These are phyloP conservation scores for Microplitis demolitor DNA, from an alignment of 1,140 invertebrate genomes.

Conservation along the genomic window DNA sequence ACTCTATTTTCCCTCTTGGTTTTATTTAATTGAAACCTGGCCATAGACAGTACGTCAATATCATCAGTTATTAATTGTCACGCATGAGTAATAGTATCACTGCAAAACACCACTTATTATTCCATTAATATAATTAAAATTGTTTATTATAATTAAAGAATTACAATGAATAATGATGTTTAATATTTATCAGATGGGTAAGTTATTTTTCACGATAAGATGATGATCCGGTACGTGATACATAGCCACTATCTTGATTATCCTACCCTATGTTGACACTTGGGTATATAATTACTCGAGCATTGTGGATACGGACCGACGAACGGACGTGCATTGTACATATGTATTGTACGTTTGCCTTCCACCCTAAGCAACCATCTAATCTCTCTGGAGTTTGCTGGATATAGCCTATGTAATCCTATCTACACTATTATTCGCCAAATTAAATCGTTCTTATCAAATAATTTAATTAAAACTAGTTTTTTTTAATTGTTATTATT, in stretches of 20 bases:
- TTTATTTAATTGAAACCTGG: background rate
- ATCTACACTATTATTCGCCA: slow-evolving; percentile 5
- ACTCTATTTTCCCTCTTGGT: slow-evolving; percentile 24
- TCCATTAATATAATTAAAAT: background rate
- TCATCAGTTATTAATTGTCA: slow-evolving; percentile 23
- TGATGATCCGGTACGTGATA: background rate
- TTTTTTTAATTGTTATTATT: too few species aligned
- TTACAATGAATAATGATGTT: background rate
- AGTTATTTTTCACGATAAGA: too few species aligned
- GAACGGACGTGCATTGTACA: slow-evolving; percentile 14
- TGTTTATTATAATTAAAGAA: background rate
- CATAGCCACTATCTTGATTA: slow-evolving; percentile 28
- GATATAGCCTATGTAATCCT: slow-evolving; percentile 11
- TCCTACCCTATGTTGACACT: slow-evolving; percentile 26
- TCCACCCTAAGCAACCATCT: slow-evolving; percentile 28
- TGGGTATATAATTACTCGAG: slow-evolving; percentile 30
- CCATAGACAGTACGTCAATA: background rate
- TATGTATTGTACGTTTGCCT: slow-evolving; percentile 28
- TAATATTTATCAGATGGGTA: background rate
- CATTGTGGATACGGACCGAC: slow-evolving; percentile 21
- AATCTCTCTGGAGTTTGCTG: slow-evolving; percentile 22
- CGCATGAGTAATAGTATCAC: background rate
- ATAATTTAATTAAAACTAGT: background rate
- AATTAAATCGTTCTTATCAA: slow-evolving; percentile 6
- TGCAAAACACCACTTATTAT: background rate